Evolutionary conservation across 2,113 vertebrate species (phyloP).

Genomic region (Neodon shergylaensis): DNA sequence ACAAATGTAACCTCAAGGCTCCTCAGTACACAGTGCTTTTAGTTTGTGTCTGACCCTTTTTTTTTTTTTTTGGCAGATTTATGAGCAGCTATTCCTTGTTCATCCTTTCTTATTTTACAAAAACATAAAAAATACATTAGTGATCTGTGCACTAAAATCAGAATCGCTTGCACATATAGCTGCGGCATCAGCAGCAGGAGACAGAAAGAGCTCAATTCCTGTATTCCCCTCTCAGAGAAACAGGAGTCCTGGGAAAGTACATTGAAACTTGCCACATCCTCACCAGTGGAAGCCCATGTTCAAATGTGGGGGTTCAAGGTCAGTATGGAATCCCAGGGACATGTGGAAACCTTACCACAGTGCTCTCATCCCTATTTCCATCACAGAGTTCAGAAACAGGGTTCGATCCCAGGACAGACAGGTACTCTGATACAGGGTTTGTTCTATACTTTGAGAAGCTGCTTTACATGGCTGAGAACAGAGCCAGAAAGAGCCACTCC

Average conservation of each 20-base stretch:
- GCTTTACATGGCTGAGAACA: background rate
- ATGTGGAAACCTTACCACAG: background rate
- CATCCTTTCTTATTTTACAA: background rate
- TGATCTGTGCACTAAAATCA: background rate
- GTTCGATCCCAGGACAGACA: background rate
- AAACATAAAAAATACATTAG: background rate
- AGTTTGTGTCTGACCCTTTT: background rate
- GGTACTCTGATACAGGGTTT: background rate
- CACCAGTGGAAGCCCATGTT: background rate
- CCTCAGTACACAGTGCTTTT: background rate
- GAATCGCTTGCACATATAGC: background rate
- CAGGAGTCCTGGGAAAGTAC: background rate
- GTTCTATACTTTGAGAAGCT: background rate
- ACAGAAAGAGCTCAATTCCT: background rate
- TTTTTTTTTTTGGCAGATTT: background rate
- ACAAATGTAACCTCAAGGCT: background rate
- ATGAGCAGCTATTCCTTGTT: background rate
- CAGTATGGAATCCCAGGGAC: background rate
- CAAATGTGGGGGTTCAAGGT: background rate
- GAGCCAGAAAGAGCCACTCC: background rate
- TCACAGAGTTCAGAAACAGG: background rate
- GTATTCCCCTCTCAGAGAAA: background rate
- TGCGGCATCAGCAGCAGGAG: background rate
- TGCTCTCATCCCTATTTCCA: background rate
- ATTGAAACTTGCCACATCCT: background rate